Evolutionary conservation across 2,888 invertebrate species (phyloP).

Genomic region (Artemia sinica): DNA sequence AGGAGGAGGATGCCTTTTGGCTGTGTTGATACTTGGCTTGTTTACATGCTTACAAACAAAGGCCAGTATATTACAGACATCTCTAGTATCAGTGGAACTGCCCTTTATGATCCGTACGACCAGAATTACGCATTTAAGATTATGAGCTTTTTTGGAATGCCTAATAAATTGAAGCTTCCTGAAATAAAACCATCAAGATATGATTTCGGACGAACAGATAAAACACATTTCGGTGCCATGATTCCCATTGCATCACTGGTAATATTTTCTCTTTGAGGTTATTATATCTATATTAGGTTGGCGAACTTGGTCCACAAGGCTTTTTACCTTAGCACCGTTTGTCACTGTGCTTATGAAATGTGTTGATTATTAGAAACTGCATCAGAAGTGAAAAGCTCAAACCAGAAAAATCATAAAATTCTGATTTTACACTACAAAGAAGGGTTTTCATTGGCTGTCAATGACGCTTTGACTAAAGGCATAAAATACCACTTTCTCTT

Average conservation of each 20-base stretch:
- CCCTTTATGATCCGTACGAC: conserved; percentile 79
- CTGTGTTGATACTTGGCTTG: conserved; percentile 79
- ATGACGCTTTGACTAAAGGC: no score
- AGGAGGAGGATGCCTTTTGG: conserved; percentile 52
- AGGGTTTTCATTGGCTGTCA: no score
- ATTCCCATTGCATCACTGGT: conserved; percentile 64
- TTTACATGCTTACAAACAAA: conserved; percentile 45
- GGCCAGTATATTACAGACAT: conserved; percentile 61
- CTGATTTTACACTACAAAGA: no score
- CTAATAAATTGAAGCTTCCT: conserved; percentile 52
- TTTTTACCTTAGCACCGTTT: no score
- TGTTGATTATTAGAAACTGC: no score
- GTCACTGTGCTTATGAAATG: no score
- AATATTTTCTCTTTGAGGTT: conserved; percentile 27
- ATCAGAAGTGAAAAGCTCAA: no score
- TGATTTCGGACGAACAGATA: conserved; percentile 49
- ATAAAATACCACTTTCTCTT: no score
- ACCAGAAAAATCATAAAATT: no score
- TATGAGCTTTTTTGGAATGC: conserved; percentile 51
- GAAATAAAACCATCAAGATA: conserved; percentile 56
- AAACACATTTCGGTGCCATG: conserved; percentile 50
- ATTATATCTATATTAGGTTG: no score
- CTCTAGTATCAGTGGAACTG: conserved; percentile 79
- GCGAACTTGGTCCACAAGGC: no score
- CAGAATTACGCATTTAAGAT: conserved; percentile 64